Base-by-base conservation (phyloP, 2,888 invertebrate species). In the Cataglyphis rosenhaueri region DNA sequence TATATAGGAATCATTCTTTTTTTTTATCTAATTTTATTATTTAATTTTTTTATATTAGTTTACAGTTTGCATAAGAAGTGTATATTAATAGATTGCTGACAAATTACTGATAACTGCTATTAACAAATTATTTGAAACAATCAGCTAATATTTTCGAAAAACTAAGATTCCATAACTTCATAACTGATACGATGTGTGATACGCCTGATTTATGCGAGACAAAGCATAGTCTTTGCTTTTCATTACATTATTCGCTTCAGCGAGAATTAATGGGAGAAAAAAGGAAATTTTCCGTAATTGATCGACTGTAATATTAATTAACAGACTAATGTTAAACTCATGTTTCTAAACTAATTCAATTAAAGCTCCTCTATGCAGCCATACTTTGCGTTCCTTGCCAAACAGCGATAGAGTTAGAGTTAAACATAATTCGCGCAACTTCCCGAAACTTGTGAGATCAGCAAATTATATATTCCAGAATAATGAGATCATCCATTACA, bases 331-430 rank as follows among this genome's bases (percentile, higher is more conserved):
- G 87, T 88, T 88, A 89, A 86, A 84, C 66, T 84, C 68, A 74
- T 68, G 84, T 85, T 85, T 85, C 86, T 82, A 87, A 91, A 91
- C 91, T 91, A 91, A 91, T 91, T 91, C 88, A 90, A 91, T 91
- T 87, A 91, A 89, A 83, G 82, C 84, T 74, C 12, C 18, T 79
- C 73, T 62, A 12, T 62, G 18, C 32, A 38, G 44, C n/a, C 52
- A 81, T 68, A 66, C 81, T 86, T 81, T 79, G 48, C 55, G 73
- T 81, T 78, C 61, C 65, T 73, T 61, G 62, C 64, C 64, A 84
- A 86, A 84, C 82, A 83, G 55, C 75, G 64, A 76, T 61, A 57
- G 70, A 59, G 61, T 75, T 81, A 35, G 44, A 41, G 52, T 68
- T 73, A 52, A 83, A 38, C 76, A 61, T 66, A 70, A 70, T 75